These are phyloP conservation scores for Copidosoma floridanum DNA, from an alignment of 1,140 invertebrate genomes.

Conservation along the genomic window DNA sequence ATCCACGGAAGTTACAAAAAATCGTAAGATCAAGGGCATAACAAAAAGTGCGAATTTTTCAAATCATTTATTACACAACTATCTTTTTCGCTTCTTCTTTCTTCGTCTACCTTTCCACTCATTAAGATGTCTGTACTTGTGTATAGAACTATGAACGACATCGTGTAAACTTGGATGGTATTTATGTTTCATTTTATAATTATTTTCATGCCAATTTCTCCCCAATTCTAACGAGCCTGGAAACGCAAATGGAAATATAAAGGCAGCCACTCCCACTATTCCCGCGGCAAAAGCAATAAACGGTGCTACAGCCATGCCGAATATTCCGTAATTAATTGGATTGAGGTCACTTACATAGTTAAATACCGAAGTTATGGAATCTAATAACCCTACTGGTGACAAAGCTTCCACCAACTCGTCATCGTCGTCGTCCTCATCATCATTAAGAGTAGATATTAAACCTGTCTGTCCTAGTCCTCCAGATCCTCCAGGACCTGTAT, in stretches of 20 bases:
- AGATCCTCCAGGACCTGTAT: neutral
- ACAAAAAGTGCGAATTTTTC: no score
- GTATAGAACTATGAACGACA: constrained; percentile 39
- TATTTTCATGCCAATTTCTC: constrained; percentile 31
- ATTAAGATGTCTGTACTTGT: constrained; percentile 41
- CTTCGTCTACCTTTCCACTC: constrained; percentile 47
- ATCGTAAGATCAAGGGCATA: no score
- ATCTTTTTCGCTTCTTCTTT: constrained; percentile 41
- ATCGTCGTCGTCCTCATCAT: constrained; percentile 44
- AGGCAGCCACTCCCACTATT: constrained; percentile 43
- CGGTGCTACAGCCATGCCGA: constrained; percentile 48
- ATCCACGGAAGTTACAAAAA: no score
- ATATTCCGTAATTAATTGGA: constrained; percentile 50
- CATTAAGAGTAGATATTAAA: constrained; percentile 15
- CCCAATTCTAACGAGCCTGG: constrained; percentile 42
- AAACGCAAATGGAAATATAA: constrained; percentile 50
- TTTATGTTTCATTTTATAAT: no score
- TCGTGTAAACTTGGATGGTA: constrained; percentile 40
- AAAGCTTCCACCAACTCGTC: constrained; percentile 38
- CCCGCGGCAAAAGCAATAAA: constrained; percentile 52
- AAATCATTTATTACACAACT: no score
- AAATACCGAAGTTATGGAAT: constrained; percentile 44
- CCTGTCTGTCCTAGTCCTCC: neutral
- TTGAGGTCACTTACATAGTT: constrained; percentile 47
- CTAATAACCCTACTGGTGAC: constrained; percentile 38